Conservation (phyloP, 2,113 vertebrate species). For the Symphodus melops region DNA sequence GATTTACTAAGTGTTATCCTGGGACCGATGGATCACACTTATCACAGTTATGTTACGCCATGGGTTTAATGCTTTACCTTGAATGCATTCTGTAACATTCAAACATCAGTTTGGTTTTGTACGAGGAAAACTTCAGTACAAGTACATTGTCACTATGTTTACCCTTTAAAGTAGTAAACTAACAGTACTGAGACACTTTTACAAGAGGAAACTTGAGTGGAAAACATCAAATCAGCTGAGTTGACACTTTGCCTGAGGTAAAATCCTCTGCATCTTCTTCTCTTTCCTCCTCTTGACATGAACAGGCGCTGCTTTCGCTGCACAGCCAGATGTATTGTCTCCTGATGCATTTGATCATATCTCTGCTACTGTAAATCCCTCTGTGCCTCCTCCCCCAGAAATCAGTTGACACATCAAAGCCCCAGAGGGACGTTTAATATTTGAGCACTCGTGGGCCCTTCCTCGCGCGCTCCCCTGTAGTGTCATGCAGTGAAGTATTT, state of each 20-base stretch:
- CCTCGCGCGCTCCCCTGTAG: neutral
- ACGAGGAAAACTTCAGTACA: neutral
- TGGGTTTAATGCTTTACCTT: neutral
- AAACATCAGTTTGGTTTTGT: neutral
- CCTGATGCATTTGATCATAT: constrained; percentile 55
- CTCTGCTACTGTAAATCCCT: constrained; percentile 43
- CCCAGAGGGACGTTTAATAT: constrained; percentile 8
- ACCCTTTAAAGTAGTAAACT: neutral
- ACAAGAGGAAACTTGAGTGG: constrained; percentile 3
- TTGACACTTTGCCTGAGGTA: constrained; percentile 54
- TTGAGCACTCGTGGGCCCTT: neutral
- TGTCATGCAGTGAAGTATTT: neutral
- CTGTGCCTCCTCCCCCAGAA: constrained; percentile 16
- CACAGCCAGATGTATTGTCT: constrained; percentile 44
- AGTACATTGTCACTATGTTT: neutral
- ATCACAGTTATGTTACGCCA: neutral
- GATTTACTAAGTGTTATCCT: constrained; percentile 23
- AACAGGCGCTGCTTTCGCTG: constrained; percentile 19
- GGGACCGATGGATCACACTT: constrained; percentile 9
- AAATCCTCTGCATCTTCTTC: constrained; percentile 14
- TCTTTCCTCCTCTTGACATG: constrained; percentile 29
- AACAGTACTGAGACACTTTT: constrained; percentile 5
- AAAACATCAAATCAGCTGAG: constrained; percentile 49
- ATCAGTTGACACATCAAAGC: constrained; percentile 56
- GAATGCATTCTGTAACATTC: too few species aligned